Percentiles rank a stretch among this genome's conserved stretches.
Conservation (phyloP, 2,113 vertebrate genomes). For the Ailurus styani region DNA sequence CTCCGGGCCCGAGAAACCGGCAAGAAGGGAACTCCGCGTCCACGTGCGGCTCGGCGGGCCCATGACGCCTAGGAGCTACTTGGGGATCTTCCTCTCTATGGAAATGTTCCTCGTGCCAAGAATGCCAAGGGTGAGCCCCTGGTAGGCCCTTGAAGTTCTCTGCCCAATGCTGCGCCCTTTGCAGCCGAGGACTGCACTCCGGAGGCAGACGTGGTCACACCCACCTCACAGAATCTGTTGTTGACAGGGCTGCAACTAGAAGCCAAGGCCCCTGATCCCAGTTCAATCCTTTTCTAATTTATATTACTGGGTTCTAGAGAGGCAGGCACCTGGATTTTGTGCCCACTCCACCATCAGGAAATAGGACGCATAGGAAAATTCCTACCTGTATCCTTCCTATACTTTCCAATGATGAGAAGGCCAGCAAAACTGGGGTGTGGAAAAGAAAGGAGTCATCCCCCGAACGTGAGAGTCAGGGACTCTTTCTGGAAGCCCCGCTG, state of each 20-base stretch:
- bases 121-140: no score
- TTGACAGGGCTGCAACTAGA: no score
- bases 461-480: background rate
- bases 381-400: background rate
- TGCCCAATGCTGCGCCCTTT: no score
- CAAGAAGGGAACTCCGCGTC: slow-evolving; percentile 36
- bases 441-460: background rate
- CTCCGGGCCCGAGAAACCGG: background rate
- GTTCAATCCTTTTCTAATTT: background rate
- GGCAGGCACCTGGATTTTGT: background rate
- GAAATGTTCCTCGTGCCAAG: no score
- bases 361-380: background rate
- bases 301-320: background rate
- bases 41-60: background rate
- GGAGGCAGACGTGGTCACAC: no score
- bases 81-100: no score
- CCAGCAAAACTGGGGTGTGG: background rate
- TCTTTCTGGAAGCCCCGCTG: background rate
- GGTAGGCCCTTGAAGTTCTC: no score
- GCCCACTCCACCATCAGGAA: background rate
- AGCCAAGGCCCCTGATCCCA: background rate
- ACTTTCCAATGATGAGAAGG: background rate
- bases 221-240: no score
- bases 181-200: no score
- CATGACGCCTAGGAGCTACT: background rate